Conservation (phyloP, 2,113 vertebrate species). For the Sapayoa aenigma region DNA sequence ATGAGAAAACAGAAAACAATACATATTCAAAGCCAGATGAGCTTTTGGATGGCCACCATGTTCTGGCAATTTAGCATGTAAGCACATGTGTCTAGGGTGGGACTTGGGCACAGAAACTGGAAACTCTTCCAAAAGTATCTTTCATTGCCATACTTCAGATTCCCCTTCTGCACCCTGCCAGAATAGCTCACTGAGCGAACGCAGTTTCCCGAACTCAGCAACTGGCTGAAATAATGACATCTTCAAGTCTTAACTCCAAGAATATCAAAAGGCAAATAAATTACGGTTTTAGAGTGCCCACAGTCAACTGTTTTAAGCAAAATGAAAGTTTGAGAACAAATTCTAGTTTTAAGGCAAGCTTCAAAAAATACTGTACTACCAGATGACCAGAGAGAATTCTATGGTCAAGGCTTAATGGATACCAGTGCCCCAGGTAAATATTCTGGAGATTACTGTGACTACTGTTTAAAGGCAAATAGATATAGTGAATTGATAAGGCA, state of each 20-base stretch:
- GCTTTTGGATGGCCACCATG: neutral
- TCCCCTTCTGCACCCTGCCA: neutral
- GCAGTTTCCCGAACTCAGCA: neutral
- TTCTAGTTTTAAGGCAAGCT: neutral
- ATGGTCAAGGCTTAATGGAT: neutral
- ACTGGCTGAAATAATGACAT: neutral
- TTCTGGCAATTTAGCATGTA: neutral
- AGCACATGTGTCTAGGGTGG: neutral
- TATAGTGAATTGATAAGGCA: neutral
- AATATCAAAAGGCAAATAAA: neutral
- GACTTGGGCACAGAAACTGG: neutral
- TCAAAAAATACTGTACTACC: neutral
- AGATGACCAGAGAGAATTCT: neutral
- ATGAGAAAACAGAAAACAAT: neutral
- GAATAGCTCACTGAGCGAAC: neutral
- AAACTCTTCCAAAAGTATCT: neutral
- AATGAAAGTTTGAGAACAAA: neutral
- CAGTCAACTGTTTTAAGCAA: neutral
- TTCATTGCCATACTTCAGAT: neutral
- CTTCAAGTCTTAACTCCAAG: neutral
- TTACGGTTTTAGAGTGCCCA: neutral
- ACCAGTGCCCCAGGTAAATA: neutral
- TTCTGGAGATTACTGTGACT: neutral
- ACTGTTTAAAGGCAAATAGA: constrained; percentile 10
- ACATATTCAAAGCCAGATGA: neutral